Evolutionary conservation across 2,888 invertebrate genomes (phyloP).

Genomic region (Chorisops tibialis): DNA sequence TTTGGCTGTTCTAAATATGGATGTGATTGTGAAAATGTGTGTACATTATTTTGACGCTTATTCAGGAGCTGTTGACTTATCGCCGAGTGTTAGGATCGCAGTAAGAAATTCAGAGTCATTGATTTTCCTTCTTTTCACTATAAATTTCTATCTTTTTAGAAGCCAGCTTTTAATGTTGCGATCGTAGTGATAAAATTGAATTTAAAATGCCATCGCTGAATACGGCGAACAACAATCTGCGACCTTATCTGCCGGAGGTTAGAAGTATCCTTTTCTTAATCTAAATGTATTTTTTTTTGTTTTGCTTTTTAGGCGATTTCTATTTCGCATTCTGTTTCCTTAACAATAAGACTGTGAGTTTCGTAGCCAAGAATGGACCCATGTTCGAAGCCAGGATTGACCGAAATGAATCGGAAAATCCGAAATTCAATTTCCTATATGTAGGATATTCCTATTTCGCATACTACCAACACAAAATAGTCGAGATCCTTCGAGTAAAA

Average conservation of each 20-base stretch:
- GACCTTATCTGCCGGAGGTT: conserved; percentile 82
- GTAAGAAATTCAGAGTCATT: too few relatives aligned
- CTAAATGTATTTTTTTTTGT: conserved; percentile 26
- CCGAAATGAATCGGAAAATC: conserved; percentile 96
- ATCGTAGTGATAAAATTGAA: too few relatives aligned
- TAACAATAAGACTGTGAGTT: conserved; percentile 91
- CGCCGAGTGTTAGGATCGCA: too few relatives aligned
- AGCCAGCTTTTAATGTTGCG: too few relatives aligned
- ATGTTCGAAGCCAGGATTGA: conserved; percentile 98
- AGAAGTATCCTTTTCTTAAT: conserved; percentile 86
- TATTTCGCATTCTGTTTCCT: conserved; percentile 29
- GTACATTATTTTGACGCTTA: too few relatives aligned
- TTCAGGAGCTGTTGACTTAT: too few relatives aligned
- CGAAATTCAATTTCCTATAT: conserved; percentile 97
- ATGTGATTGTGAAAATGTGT: too few relatives aligned
- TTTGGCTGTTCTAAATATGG: too few relatives aligned
- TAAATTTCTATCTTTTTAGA: too few relatives aligned
- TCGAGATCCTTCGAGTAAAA: conserved; percentile 66
- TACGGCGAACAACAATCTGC: conserved; percentile 25
- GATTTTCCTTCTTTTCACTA: too few relatives aligned
- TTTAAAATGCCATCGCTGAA: conserved; percentile 48
- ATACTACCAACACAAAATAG: conserved; percentile 97
- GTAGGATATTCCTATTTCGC: conserved; percentile 97
- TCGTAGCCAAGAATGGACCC: conserved; percentile 97
- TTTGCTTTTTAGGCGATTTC: too few relatives aligned